Evolutionary conservation across 2,888 invertebrate species (phyloP), one percentile per base, ranked within the genome.

Genomic region (Tetanocera ferruginea): DNA sequence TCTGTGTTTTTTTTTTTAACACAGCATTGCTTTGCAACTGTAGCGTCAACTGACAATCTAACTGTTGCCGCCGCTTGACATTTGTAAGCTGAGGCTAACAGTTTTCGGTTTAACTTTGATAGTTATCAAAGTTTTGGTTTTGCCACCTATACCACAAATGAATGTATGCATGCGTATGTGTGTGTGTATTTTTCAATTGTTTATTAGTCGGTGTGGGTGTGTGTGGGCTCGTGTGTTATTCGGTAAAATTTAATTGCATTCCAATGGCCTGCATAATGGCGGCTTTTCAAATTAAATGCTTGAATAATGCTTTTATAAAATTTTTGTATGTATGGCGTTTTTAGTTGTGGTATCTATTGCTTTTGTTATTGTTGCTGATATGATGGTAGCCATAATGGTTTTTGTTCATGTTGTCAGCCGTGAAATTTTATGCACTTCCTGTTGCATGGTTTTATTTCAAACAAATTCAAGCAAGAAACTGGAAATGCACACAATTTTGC

Each of bases 181-280:
- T 23, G 19, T 23, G 19, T 67, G 43, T 43, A 19, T 23, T 71
- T 14, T 71, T 23, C 71, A 55, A 25, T 11, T 49, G 69, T n/a
- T n/a, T n/a, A n/a, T n/a, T n/a, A n/a, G n/a, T n/a, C n/a, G n/a
- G n/a, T 43, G 69, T 9, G 19, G 49, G 69, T 17, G 34, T 72
- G 55, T 60, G 25, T 11, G 5, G 11, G 60, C 28, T 25, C 5
- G 52, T 6, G 28, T 31, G 62, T 4, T 9, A 9, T 14, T 34
- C 66, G 49, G 43, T 73, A 49, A 62, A 73, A 73, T 73, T 73
- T 73, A 73, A 73, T 73, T 73, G 62, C 62, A 73, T 49, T 73
- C 62, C 73, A 60, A 73, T 60, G 73, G 73, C 19, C 62, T 25
- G 43, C 62, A 17, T 49, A 73, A 73, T 73, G 73, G 73, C 60